Percentiles rank a stretch among this genome's conserved stretches.
Evolutionary conservation across 1,140 invertebrate genomes (phyloP).

Genomic region (Papilio dardanus): DNA sequence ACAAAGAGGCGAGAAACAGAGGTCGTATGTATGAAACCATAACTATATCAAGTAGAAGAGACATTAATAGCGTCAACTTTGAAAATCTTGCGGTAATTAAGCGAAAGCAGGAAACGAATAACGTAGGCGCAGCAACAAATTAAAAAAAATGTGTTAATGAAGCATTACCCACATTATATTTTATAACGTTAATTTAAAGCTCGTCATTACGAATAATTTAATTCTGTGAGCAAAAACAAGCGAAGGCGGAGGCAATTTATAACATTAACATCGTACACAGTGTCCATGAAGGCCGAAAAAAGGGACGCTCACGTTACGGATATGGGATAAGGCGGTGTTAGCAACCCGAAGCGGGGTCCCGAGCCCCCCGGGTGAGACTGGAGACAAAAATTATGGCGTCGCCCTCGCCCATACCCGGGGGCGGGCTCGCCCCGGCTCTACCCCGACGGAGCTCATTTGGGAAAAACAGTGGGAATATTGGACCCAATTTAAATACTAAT

Average conservation of each 20-base stretch:
- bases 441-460: conserved; percentile 46
- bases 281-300: conserved; percentile 28
- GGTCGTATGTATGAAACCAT: background rate
- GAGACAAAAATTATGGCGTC: conserved; percentile 55
- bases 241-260: conserved; percentile 25
- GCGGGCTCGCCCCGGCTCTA: conserved; percentile 34
- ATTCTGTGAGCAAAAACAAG: background rate
- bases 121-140: background rate
- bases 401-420: conserved; percentile 36
- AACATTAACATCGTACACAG: conserved; percentile 34
- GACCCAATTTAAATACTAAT: conserved; percentile 33
- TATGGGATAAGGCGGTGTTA: conserved; percentile 35
- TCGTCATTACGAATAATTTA: conserved; percentile 1
- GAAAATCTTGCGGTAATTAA: background rate
- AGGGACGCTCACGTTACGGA: conserved; percentile 39
- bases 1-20: background rate
- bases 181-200: background rate
- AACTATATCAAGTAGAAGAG: background rate
- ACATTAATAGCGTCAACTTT: background rate
- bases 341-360: conserved; percentile 33
- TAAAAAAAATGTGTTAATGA: background rate
- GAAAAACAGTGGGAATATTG: conserved; percentile 46
- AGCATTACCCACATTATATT: no score
- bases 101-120: no score
- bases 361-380: conserved; percentile 47